Evolutionary conservation across 2,113 vertebrate species (phyloP).

Genomic region (Engraulis encrasicolus): DNA sequence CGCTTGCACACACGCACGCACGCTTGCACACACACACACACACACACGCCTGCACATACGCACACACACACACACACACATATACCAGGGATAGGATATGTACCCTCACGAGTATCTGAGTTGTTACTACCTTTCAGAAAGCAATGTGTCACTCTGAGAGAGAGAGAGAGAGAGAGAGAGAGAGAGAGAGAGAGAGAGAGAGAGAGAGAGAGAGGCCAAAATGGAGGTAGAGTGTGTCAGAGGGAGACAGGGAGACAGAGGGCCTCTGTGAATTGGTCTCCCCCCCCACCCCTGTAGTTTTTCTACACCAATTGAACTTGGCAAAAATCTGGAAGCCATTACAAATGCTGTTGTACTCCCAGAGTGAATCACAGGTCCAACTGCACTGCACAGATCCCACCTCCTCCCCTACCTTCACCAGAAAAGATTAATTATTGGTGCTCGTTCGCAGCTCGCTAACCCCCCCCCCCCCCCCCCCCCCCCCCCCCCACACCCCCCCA

Average conservation of each 20-base stretch:
- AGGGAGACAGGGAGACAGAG: too few relatives aligned
- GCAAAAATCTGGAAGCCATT: constrained; percentile 74
- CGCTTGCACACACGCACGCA: too few relatives aligned
- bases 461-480: too few relatives aligned
- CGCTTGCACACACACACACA: too few relatives aligned
- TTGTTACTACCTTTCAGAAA: constrained; percentile 44
- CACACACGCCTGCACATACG: too few relatives aligned
- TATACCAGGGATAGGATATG: constrained; percentile 10
- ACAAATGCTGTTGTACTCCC: constrained; percentile 61
- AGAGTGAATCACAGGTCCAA: constrained; percentile 45
- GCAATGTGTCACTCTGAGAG: constrained; percentile 4
- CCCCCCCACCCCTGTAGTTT: constrained; percentile 58
- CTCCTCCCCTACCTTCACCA: constrained; percentile 14
- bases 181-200: background rate
- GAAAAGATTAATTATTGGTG: too few relatives aligned
- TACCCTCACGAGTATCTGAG: constrained; percentile 48
- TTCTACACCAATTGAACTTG: constrained; percentile 65
- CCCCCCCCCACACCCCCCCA: too few relatives aligned
- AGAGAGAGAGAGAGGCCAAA: too few relatives aligned
- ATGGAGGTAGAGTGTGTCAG: too few relatives aligned
- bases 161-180: constrained; percentile 33
- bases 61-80: too few relatives aligned
- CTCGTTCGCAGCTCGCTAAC: too few relatives aligned
- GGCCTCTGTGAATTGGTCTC: constrained; percentile 29
- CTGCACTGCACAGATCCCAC: too few relatives aligned